These are phyloP conservation scores for Borostomias antarcticus DNA, from an alignment of 2,797 vertebrate species.

Conservation along the genomic window DNA sequence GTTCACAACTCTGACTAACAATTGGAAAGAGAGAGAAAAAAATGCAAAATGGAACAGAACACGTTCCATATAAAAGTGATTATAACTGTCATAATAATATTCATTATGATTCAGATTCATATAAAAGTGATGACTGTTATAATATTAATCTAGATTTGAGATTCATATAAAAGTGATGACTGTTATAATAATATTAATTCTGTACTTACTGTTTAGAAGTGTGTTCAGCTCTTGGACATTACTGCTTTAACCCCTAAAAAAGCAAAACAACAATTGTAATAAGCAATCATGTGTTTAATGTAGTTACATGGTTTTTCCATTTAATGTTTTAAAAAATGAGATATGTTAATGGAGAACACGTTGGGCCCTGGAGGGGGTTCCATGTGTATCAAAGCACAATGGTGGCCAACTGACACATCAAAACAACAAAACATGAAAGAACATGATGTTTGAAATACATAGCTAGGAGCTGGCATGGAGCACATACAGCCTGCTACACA, in stretches of 20 bases:
- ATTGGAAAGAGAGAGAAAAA: conserved; percentile 44
- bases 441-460: conserved; percentile 56
- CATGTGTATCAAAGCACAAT: conserved; percentile 41
- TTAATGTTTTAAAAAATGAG: conserved; percentile 12
- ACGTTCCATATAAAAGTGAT: no score
- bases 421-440: conserved; percentile 37
- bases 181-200: no score
- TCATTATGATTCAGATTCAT: no score
- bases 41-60: no score
- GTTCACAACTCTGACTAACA: background rate
- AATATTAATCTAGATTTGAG: conserved; percentile 12
- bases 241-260: conserved; percentile 70
- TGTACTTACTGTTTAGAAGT: conserved; percentile 75
- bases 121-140: no score
- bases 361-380: conserved; percentile 26
- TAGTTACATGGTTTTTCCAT: conserved; percentile 22
- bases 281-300: background rate
- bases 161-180: background rate
- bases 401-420: conserved; percentile 61
- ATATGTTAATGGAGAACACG: conserved; percentile 14
- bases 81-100: no score
- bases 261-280: conserved; percentile 38
- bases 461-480: conserved; percentile 20
- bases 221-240: conserved; percentile 77
- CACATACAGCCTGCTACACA: background rate